Conservation (phyloP, 2,797 vertebrate genomes). For the Danio albolineatus region DNA sequence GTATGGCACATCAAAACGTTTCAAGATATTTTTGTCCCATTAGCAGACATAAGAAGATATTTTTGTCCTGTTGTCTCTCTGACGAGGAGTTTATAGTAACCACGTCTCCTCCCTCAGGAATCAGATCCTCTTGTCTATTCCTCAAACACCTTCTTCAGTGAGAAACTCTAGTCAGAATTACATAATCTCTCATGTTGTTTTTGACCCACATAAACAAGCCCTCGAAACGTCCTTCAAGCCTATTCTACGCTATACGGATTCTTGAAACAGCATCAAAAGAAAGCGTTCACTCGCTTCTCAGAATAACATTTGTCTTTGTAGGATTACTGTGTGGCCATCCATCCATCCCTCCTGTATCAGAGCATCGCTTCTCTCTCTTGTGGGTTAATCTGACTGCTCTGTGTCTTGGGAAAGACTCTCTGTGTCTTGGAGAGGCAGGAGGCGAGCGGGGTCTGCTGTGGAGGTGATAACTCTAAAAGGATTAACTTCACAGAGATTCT, state of each 20-base stretch:
- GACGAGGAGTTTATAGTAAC: neutral
- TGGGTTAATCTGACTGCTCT: slow-evolving; percentile 40
- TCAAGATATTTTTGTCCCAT: neutral
- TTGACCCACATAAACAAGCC: slow-evolving; percentile 30
- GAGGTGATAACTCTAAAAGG: slow-evolving; percentile 53
- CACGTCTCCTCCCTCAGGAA: neutral
- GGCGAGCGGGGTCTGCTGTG: slow-evolving; percentile 28
- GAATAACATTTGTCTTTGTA: slow-evolving; percentile 18
- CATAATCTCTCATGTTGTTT: neutral
- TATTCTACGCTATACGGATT: neutral
- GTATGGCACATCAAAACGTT: neutral
- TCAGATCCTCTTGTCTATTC: neutral
- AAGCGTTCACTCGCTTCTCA: neutral
- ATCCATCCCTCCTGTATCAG: neutral
- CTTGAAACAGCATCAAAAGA: slow-evolving; percentile 10
- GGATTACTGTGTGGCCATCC: neutral
- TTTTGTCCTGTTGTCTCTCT: neutral
- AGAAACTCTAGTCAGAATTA: slow-evolving; percentile 11
- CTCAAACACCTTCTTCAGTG: slow-evolving; percentile 5
- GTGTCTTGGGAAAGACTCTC: slow-evolving; percentile 39
- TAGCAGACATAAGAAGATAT: neutral
- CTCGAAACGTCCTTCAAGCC: slow-evolving; percentile 29
- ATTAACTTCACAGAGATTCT: slow-evolving; percentile 47
- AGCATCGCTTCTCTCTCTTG: slow-evolving; percentile 29
- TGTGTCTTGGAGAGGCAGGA: slow-evolving; percentile 21